These are phyloP conservation scores for Phortica variegata DNA, from an alignment of 1,140 invertebrate species.

Conservation along the genomic window DNA sequence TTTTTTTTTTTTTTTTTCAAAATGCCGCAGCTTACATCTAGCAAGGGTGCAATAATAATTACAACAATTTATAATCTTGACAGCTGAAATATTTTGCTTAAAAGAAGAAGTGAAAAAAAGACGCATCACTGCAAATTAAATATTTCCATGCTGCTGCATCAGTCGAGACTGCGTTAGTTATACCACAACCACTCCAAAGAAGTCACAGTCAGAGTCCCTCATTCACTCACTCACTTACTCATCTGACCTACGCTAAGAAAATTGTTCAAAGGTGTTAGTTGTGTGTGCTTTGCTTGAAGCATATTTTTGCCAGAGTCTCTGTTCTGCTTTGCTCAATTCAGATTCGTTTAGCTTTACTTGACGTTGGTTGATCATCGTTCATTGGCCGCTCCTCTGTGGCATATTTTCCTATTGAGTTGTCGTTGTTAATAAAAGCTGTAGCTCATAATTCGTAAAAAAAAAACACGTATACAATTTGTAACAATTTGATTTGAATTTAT, in stretches of 20 bases:
- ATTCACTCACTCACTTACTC: no score
- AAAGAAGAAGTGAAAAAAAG: not conserved
- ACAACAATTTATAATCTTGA: conserved; percentile 45
- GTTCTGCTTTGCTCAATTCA: no score
- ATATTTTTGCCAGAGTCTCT: no score
- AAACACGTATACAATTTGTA: conserved; percentile 2
- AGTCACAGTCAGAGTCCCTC: no score
- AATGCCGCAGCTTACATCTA: no score
- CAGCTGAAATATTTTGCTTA: conserved; percentile 35
- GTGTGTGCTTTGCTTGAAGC: conserved; percentile 1
- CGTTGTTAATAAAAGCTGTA: no score
- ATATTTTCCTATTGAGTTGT: conserved; percentile 23
- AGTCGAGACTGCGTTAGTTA: not conserved
- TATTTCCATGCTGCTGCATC: conserved; percentile 13
- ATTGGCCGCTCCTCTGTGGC: conserved; percentile 23
- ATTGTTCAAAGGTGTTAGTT: not conserved
- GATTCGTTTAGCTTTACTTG: no score
- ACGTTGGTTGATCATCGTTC: no score
- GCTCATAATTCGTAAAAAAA: no score
- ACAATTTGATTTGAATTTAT: conserved; percentile 32
- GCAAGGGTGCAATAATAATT: conserved; percentile 36
- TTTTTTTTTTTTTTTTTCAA: no score
- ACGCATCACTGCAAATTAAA: conserved; percentile 19
- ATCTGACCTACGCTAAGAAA: conserved; percentile 2
- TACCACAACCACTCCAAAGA: no score